A percentile compares a stretch with the other conserved stretches of the same genome.
phyloP scores from a whole-genome alignment of 1,140 invertebrate species.

The Magallana ariakensis region DNA sequence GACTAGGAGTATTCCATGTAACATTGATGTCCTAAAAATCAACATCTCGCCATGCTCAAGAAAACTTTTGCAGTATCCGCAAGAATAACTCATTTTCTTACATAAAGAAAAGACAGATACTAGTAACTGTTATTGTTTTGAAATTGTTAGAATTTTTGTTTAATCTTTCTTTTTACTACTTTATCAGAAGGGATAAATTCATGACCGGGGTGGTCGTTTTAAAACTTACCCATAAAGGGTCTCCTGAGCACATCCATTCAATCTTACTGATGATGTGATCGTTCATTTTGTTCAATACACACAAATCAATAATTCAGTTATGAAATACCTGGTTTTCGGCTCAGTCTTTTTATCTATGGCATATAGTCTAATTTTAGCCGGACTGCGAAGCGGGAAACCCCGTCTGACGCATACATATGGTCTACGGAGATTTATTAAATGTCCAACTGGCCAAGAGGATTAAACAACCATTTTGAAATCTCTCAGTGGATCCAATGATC shows the following conservation, averaged over 20 bases:
- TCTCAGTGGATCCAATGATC: not conserved
- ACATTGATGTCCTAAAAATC: constrained; percentile 62
- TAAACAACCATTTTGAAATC: not conserved
- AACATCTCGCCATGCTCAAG: too few relatives aligned
- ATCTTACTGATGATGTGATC: not conserved
- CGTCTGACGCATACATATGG: not conserved
- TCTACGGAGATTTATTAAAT: not conserved
- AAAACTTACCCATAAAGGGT: not conserved
- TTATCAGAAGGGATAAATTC: too few relatives aligned
- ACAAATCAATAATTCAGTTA: too few relatives aligned
- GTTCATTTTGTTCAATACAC: not conserved
- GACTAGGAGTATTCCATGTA: constrained; percentile 71
- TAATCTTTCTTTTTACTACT: too few relatives aligned
- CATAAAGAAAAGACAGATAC: too few relatives aligned
- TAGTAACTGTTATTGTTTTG: not conserved
- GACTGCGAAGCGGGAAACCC: not conserved
- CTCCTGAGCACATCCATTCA: not conserved
- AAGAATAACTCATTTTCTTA: too few relatives aligned
- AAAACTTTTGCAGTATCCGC: too few relatives aligned
- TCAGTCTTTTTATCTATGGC: not conserved
- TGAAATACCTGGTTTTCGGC: not conserved
- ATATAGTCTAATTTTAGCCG: not conserved
- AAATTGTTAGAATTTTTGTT: not conserved
- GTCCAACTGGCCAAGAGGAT: too few relatives aligned
- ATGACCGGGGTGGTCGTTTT: not conserved